A percentile compares a stretch with the other conserved stretches of the same genome.
Conservation (phyloP, 2,888 invertebrate species). For the Nycteola revayana region DNA sequence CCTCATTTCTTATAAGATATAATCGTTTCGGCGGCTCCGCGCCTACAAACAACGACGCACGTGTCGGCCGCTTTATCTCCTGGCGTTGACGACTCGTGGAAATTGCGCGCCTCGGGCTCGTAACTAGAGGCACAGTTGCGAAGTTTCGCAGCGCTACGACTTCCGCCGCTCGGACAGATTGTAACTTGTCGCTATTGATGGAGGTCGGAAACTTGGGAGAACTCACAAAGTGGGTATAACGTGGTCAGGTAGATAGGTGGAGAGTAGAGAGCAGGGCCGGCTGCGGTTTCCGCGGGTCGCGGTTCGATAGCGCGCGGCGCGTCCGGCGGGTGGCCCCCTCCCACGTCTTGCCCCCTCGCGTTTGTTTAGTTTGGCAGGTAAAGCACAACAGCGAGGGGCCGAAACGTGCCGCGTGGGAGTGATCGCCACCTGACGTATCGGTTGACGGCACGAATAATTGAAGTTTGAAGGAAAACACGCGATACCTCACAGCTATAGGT, state of each 20-base stretch:
- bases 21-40: slow-evolving; percentile 44
- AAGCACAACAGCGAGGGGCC: slow-evolving; percentile 52
- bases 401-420: slow-evolving; percentile 51
- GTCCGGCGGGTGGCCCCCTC: slow-evolving; percentile 29
- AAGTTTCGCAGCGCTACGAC: slow-evolving; percentile 42
- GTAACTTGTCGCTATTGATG: slow-evolving; percentile 48
- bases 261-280: slow-evolving; percentile 37
- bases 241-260: slow-evolving; percentile 35
- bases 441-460: slow-evolving; percentile 43
- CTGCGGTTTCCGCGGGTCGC: slow-evolving; percentile 55
- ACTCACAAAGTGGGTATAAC: slow-evolving; percentile 32
- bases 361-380: slow-evolving; percentile 71
- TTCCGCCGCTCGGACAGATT: slow-evolving; percentile 39
- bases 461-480: slow-evolving; percentile 41
- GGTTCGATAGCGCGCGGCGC: slow-evolving; percentile 47
- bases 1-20: slow-evolving; percentile 52
- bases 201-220: slow-evolving; percentile 46
- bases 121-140: slow-evolving; percentile 21
- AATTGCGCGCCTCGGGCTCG: slow-evolving; percentile 10
- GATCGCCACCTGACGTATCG: slow-evolving; percentile 49
- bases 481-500: slow-evolving; percentile 5
- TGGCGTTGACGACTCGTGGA: slow-evolving; percentile 23
- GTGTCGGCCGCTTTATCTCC: slow-evolving; percentile 27
- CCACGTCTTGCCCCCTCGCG: slow-evolving; percentile 34
- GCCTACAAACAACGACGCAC: slow-evolving; percentile 21